Percentiles rank a stretch among this genome's conserved stretches.
These are phyloP conservation scores for Ischnura elegans DNA, from an alignment of 2,888 invertebrate genomes.

Conservation along the genomic window DNA sequence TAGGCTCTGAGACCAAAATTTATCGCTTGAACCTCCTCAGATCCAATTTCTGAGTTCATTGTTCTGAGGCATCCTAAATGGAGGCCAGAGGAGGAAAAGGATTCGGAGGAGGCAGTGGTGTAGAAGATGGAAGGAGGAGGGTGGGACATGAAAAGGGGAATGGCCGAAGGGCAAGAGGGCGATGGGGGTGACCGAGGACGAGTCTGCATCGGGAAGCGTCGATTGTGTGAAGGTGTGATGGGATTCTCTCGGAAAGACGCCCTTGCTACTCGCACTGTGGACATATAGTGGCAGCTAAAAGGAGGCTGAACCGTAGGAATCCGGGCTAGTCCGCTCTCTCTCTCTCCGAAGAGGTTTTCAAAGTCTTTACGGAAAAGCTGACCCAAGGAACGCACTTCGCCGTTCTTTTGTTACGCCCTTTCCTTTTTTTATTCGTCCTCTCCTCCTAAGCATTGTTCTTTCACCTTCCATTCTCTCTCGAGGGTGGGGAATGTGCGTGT, in stretches of 20 bases:
- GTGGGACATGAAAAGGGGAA: background rate
- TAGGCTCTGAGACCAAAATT: no score
- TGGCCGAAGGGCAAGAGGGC: background rate
- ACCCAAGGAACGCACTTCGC: background rate
- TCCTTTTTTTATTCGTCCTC: background rate
- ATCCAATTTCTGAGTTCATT: no score
- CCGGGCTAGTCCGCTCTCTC: background rate
- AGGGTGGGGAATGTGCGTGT: background rate
- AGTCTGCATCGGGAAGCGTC: background rate
- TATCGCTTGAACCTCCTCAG: no score
- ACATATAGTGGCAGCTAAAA: background rate
- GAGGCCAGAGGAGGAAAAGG: background rate
- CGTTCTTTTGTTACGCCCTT: background rate
- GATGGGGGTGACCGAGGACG: background rate
- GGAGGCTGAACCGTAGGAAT: background rate
- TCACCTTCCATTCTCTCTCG: background rate
- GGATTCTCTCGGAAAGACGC: background rate
- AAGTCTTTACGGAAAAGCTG: conserved; percentile 1
- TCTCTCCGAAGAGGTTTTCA: conserved; percentile 42
- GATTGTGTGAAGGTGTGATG: conserved; percentile 27
- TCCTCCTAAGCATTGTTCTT: background rate
- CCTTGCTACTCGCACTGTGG: no score
- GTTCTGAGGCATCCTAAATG: no score
- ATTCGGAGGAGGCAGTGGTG: no score
- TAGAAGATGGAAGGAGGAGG: background rate